A percentile compares a stretch with the other conserved stretches of the same genome.
These are phyloP conservation scores for Panagrolaimus sp. DNA, from an alignment of 1,140 invertebrate species.

Conservation along the genomic window DNA sequence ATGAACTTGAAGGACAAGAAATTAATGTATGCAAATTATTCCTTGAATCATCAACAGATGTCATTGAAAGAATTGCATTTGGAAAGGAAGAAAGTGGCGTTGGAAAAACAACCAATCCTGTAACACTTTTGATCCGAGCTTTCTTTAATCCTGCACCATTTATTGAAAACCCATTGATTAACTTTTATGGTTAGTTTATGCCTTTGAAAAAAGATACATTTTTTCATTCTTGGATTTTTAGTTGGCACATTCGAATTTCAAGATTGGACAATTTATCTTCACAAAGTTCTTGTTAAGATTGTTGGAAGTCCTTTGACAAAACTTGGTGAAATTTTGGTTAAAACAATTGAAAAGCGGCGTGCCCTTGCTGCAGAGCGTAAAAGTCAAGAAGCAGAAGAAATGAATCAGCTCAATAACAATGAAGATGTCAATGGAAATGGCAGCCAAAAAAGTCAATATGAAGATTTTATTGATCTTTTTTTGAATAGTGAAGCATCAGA, in stretches of 20 bases:
- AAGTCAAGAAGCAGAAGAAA: no score
- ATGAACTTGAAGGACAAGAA: constrained; percentile 20
- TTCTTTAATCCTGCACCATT: constrained; percentile 20
- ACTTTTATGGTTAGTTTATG: constrained; percentile 15
- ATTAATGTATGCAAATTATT: constrained; percentile 25
- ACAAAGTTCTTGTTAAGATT: constrained; percentile 19
- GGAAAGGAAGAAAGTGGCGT: constrained; percentile 18
- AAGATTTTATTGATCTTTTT: constrained; percentile 27
- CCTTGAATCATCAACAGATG: constrained; percentile 21
- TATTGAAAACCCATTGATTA: constrained; percentile 20
- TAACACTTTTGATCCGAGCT: not conserved
- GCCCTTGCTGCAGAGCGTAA: not conserved
- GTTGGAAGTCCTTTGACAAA: constrained; percentile 6
- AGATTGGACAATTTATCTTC: constrained; percentile 26
- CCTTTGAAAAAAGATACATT: constrained; percentile 14
- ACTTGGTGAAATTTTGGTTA: constrained; percentile 13
- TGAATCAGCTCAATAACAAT: no score
- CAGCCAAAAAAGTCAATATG: not conserved
- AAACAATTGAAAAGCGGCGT: constrained; percentile 14
- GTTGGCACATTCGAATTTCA: constrained; percentile 20
- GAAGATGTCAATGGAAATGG: not conserved
- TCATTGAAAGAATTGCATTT: constrained; percentile 23
- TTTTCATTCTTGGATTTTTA: not conserved
- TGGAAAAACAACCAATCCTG: constrained; percentile 20
- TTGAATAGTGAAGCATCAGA: constrained; percentile 22